These are phyloP conservation scores for Agriopis leucophaearia DNA, from an alignment of 2,888 invertebrate genomes.

Conservation along the genomic window DNA sequence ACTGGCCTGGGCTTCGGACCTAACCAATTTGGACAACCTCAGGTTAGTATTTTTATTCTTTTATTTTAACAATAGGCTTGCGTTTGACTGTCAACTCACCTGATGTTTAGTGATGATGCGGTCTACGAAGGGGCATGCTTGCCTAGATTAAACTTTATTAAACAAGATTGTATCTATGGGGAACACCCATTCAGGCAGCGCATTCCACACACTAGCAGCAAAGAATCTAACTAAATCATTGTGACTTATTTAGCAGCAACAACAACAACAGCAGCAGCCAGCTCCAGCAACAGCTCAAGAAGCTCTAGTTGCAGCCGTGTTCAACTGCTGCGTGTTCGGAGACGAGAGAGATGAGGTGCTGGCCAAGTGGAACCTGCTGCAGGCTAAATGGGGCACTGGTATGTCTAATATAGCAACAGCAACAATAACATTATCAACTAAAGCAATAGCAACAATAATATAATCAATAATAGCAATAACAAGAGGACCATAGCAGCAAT, in stretches of 20 bases:
- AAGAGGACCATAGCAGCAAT: too few species aligned
- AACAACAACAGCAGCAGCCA: conserved; percentile 83
- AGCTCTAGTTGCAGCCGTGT: conserved; percentile 90
- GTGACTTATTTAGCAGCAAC: conserved; percentile 44
- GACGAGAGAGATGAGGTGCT: conserved; percentile 98
- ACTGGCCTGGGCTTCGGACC: conserved; percentile 67
- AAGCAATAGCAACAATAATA: background rate
- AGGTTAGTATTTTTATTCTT: conserved; percentile 54
- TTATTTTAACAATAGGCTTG: too few species aligned
- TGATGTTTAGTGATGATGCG: too few species aligned
- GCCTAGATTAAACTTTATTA: too few species aligned
- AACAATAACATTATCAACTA: background rate
- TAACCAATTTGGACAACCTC: conserved; percentile 77
- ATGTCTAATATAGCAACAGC: conserved; percentile 52
- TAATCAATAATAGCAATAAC: background rate
- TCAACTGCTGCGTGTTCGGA: conserved; percentile 94
- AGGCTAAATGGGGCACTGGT: conserved; percentile 95
- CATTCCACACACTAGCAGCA: too few species aligned
- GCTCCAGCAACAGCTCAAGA: conserved; percentile 88
- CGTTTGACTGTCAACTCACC: too few species aligned
- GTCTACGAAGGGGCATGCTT: too few species aligned
- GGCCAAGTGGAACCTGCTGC: conserved; percentile 97
- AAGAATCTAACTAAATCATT: background rate
- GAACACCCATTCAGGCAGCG: too few species aligned
- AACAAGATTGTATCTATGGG: too few species aligned